A percentile compares a stretch with the other conserved stretches of the same genome.
phyloP scores from a whole-genome alignment of 2,113 vertebrate genomes.

The Eudorcas thomsonii region DNA sequence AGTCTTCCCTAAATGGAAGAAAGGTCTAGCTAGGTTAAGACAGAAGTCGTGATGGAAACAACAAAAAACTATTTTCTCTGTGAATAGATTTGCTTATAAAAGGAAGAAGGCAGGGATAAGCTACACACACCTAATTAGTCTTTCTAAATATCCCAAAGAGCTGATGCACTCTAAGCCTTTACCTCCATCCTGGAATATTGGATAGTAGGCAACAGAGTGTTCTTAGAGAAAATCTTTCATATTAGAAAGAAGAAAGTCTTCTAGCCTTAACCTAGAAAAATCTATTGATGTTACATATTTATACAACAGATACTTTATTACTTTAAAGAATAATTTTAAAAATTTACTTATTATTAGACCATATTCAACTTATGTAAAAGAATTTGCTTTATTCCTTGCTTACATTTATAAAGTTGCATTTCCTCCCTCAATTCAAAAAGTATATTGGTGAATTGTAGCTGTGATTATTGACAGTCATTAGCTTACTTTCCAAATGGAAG shows the following conservation, averaged over 20 bases:
- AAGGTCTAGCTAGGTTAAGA: neutral
- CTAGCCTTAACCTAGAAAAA: neutral
- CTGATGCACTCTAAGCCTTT: neutral
- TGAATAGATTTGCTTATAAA: neutral
- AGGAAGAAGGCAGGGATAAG: neutral
- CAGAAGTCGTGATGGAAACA: neutral
- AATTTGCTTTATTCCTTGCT: neutral
- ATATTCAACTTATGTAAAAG: neutral
- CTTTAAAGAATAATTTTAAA: neutral
- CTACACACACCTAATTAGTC: fast-evolving
- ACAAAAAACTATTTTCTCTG: neutral
- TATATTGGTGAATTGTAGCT: neutral
- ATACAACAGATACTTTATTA: neutral
- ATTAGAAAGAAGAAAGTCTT: neutral
- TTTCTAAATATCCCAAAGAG: neutral
- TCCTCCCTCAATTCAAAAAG: neutral
- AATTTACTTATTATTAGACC: neutral
- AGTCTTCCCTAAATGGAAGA: neutral
- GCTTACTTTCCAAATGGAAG: neutral
- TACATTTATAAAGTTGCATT: neutral
- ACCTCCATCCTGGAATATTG: neutral
- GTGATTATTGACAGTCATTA: neutral
- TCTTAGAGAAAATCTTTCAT: neutral
- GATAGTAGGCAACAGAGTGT: neutral
- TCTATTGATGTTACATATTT: neutral